A percentile compares a stretch with the other conserved stretches of the same genome.
Conservation (phyloP, 2,888 invertebrate genomes). For the Rhopalosiphum nymphaeae region DNA sequence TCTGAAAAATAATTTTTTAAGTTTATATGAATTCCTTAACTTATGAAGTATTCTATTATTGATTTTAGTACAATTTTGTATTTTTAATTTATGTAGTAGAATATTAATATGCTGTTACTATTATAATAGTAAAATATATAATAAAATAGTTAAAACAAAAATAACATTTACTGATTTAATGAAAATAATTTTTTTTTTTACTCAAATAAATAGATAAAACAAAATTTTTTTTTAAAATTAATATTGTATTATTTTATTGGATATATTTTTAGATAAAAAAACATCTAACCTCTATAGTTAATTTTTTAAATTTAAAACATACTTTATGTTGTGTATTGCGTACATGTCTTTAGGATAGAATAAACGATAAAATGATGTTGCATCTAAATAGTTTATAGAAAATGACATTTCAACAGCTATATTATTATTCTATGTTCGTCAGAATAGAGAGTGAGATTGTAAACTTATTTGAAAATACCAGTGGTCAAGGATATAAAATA, state of each 20-base stretch:
- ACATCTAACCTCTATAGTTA: background rate
- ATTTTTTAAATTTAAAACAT: background rate
- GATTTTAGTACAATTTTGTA: background rate
- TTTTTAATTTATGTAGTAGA: background rate
- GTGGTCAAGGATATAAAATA: background rate
- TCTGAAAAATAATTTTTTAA: background rate
- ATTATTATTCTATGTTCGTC: conserved; percentile 17
- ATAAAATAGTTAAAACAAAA: background rate
- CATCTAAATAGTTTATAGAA: background rate
- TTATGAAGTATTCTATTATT: background rate
- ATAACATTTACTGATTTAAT: background rate
- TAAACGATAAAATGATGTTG: background rate
- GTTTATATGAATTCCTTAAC: background rate
- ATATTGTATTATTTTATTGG: background rate
- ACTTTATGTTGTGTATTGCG: background rate
- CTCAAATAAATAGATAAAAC: background rate
- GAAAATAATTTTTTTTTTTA: background rate
- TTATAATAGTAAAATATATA: background rate
- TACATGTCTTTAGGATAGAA: background rate
- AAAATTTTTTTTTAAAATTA: background rate
- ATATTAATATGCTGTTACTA: background rate
- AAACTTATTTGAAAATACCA: background rate
- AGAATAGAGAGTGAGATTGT: conserved; percentile 18
- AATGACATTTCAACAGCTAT: background rate
- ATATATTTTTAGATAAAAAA: background rate